Percentiles rank a stretch among this genome's conserved stretches.
These are phyloP conservation scores for Cervus canadensis DNA, from an alignment of 2,113 vertebrate genomes.

Conservation along the genomic window DNA sequence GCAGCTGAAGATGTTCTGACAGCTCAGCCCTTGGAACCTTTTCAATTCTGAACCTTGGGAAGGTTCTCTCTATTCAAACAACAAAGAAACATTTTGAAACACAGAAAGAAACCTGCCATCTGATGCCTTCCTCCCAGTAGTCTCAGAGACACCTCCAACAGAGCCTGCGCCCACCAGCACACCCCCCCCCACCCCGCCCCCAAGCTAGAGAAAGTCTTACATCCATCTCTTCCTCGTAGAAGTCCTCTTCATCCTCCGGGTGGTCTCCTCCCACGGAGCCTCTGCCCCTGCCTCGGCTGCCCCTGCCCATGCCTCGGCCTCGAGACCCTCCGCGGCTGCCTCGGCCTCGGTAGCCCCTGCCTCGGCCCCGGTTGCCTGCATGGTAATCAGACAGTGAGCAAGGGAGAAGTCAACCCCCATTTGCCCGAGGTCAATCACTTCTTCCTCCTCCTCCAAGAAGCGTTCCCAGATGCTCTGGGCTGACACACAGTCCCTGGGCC, in stretches of 20 bases:
- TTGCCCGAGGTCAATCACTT: not conserved
- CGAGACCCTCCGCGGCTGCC: slow-evolving; percentile 88
- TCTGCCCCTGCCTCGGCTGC: slow-evolving; percentile 79
- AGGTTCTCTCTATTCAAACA: not conserved
- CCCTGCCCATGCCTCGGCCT: slow-evolving; percentile 81
- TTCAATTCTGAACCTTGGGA: not conserved
- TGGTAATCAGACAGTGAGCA: not conserved
- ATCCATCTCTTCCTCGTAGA: slow-evolving; percentile 82
- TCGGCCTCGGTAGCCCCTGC: slow-evolving; percentile 87
- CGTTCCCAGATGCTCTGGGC: not conserved
- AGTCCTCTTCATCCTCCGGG: slow-evolving; percentile 84
- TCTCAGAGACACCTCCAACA: accelerated
- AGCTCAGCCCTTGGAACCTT: not conserved
- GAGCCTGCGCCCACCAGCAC: accelerated
- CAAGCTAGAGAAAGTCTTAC: slow-evolving; percentile 41
- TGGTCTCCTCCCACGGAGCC: slow-evolving; percentile 85
- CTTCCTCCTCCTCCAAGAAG: not conserved
- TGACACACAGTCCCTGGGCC: not conserved
- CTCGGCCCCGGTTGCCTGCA: slow-evolving; percentile 86
- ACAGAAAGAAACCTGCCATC: not conserved
- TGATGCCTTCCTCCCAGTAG: not conserved
- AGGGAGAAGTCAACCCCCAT: not conserved
- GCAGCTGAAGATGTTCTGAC: not conserved
- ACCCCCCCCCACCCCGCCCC: accelerated
- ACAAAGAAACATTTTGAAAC: not conserved